These are phyloP conservation scores for Pampus argenteus DNA, from an alignment of 2,797 vertebrate genomes.

Conservation along the genomic window DNA sequence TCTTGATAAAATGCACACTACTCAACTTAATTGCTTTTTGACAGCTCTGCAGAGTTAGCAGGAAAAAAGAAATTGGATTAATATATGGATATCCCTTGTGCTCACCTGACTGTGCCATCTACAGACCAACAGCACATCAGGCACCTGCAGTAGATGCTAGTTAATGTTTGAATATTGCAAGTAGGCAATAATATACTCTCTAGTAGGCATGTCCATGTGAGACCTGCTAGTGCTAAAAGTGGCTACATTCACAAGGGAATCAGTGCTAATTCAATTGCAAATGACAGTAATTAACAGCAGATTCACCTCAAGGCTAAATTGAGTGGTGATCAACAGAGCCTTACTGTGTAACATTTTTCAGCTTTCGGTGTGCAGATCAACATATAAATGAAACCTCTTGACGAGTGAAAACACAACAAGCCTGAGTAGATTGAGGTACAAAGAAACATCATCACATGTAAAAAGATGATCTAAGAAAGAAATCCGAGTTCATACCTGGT, in stretches of 20 bases:
- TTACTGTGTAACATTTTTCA: slow-evolving; percentile 36
- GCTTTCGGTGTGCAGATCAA: slow-evolving; percentile 15
- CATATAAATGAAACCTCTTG: slow-evolving; percentile 4
- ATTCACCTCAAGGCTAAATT: slow-evolving; percentile 65
- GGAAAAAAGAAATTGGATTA: slow-evolving; percentile 82
- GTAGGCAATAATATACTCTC: slow-evolving; percentile 30
- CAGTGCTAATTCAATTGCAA: slow-evolving; percentile 82
- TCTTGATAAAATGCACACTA: slow-evolving; percentile 82
- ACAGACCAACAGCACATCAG: slow-evolving; percentile 34
- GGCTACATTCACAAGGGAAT: slow-evolving; percentile 67
- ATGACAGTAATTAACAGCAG: slow-evolving; percentile 80
- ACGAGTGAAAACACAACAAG: neutral
- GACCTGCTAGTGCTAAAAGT: slow-evolving; percentile 52
- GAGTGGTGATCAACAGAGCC: slow-evolving; percentile 55
- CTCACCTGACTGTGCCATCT: slow-evolving; percentile 52
- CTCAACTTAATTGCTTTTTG: slow-evolving; percentile 87
- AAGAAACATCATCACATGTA: neutral
- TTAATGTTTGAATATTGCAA: slow-evolving; percentile 27
- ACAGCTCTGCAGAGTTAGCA: slow-evolving; percentile 83
- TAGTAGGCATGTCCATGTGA: slow-evolving; percentile 43
- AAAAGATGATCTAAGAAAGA: neutral
- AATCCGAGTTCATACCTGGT: slow-evolving; percentile 86
- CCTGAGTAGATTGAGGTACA: too few relatives aligned
- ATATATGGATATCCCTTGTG: slow-evolving; percentile 67
- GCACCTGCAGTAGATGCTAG: slow-evolving; percentile 26